phyloP scores from a whole-genome alignment of 1,140 invertebrate species.

The Drosophila bocki region DNA sequence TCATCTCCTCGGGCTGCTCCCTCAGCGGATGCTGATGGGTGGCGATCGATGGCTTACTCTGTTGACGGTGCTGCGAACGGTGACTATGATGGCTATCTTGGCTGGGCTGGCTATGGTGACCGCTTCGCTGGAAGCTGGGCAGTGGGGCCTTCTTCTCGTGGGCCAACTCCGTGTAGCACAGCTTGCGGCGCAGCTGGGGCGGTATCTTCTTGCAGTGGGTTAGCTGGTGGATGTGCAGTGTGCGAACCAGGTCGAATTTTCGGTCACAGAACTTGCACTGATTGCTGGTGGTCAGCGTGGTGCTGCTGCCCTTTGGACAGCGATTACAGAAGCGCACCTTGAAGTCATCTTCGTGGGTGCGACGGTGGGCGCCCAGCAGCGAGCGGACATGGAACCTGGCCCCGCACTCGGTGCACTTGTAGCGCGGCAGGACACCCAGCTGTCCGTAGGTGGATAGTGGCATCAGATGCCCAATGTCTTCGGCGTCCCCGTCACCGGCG shows the following conservation, averaged over 20 bases:
- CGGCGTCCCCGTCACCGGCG: not conserved
- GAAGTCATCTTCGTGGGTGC: constrained; percentile 67
- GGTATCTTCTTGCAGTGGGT: constrained; percentile 68
- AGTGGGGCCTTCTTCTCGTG: constrained; percentile 72
- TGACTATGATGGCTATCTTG: not conserved
- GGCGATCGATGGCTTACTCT: not conserved
- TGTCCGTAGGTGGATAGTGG: not conserved
- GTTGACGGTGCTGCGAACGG: not conserved
- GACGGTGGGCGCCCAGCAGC: constrained; percentile 61
- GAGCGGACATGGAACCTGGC: constrained; percentile 65
- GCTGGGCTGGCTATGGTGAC: not conserved
- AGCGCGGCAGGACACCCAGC: constrained; percentile 21
- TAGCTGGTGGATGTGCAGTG: constrained; percentile 66
- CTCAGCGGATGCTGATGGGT: constrained; percentile 15
- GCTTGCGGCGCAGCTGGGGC: constrained; percentile 61
- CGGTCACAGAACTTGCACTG: constrained; percentile 71
- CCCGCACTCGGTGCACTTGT: constrained; percentile 55
- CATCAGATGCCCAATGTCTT: not conserved
- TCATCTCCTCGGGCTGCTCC: constrained; percentile 26
- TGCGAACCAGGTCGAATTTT: constrained; percentile 64
- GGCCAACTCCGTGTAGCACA: constrained; percentile 64
- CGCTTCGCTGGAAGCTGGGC: constrained; percentile 47
- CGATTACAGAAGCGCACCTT: constrained; percentile 47
- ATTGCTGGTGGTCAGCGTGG: constrained; percentile 19
- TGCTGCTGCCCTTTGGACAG: constrained; percentile 15